A percentile compares a stretch with the other conserved stretches of the same genome.
phyloP scores from a whole-genome alignment of 2,888 invertebrate species.

The Parnassius mnemosyne region DNA sequence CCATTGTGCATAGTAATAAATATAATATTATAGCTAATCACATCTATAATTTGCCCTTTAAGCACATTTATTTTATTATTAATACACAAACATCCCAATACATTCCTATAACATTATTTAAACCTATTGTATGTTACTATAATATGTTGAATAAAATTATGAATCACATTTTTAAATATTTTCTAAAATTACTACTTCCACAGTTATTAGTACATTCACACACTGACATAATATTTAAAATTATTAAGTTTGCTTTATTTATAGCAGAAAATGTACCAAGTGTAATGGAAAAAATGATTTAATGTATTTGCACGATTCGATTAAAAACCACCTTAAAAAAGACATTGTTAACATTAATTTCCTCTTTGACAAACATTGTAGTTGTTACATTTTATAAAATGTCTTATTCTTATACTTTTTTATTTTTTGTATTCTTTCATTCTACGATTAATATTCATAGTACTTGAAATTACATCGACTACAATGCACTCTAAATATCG shows the following conservation, averaged over 20 bases:
- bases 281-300: not conserved
- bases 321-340: slow-evolving; percentile 2
- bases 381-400: not conserved
- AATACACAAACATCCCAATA: slow-evolving; percentile 36
- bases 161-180: slow-evolving; percentile 63
- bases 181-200: slow-evolving; percentile 44
- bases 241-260: slow-evolving; percentile 5
- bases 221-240: slow-evolving; percentile 4
- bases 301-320: slow-evolving; percentile 5
- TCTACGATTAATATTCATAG: too few species aligned
- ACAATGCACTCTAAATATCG: not conserved
- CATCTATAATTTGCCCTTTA: slow-evolving; percentile 43
- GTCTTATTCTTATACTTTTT: too few species aligned
- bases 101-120: slow-evolving; percentile 38
- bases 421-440: too few species aligned
- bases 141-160: slow-evolving; percentile 49
- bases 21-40: slow-evolving; percentile 38
- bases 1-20: slow-evolving; percentile 48
- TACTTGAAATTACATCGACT: slow-evolving; percentile 1
- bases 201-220: slow-evolving; percentile 29
- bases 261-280: slow-evolving; percentile 5
- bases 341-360: not conserved
- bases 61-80: slow-evolving; percentile 40
- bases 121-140: slow-evolving; percentile 38
- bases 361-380: not conserved